Evolutionary conservation across 1,140 invertebrate species (phyloP), one percentile per base, ranked within the genome.

Genomic region (Colletes latitarsis): DNA sequence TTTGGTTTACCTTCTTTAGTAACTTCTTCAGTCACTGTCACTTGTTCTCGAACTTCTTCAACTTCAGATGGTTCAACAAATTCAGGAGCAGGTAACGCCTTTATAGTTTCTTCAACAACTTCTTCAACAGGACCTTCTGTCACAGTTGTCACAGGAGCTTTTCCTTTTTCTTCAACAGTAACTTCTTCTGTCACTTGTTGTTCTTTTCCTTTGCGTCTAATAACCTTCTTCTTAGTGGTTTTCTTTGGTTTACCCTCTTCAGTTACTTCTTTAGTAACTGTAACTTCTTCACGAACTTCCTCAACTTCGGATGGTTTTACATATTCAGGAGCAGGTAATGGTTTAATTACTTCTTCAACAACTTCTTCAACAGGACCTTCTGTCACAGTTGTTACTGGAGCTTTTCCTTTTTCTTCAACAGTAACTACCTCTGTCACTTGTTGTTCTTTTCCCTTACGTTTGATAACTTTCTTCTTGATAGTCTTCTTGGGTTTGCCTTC

Each of bases 311-410:
- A 95, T 74, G 93, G 95, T 91, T 95, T 95, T 3, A 95, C 94
- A 49, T 94, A 82, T 1, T 96, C 95, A 91, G 96, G 95, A 88
- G 94, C 83, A 93, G 92, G 17, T 90, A 87, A 95, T 57, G 96
- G 91, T 93, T 95, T 95, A 6, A 94, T 92, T 76, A 92, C 90
- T 41, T 91, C 90, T 9, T 93, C 90, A 0, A 92, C 93, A 60
- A 93, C 91, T 53, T 93, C 93, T 64, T 88, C 86, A 3, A 60
- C 21, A 12, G 82, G 82, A 21, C 76, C 73, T 78, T 85, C 79
- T 9, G 66, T 70, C 0, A 87, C 46, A 8, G 63, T 73, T 3
- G 90, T 93, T 6, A 79, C 15, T 1, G 90, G 89, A 71, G 84
- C 55, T 69, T 92, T 88, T 15, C 85, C 88, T 66, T 88, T 81